Percentiles rank a stretch among this genome's conserved stretches.
These are phyloP conservation scores for Hoplostethus atlanticus DNA, from an alignment of 2,797 vertebrate genomes.

Conservation along the genomic window DNA sequence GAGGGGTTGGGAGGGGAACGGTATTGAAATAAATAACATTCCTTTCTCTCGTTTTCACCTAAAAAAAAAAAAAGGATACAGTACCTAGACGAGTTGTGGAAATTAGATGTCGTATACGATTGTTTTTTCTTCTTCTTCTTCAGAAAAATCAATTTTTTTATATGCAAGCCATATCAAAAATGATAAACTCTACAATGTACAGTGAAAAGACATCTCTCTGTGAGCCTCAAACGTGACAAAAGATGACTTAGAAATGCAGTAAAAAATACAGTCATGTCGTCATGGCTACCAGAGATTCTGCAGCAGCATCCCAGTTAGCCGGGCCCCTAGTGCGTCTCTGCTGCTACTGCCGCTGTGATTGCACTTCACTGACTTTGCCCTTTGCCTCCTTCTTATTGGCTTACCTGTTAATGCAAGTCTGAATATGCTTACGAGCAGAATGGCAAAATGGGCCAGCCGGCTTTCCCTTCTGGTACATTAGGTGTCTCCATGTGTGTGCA, in stretches of 20 bases:
- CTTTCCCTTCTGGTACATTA: slow-evolving; percentile 36
- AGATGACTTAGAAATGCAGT: slow-evolving; percentile 21
- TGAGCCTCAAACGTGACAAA: slow-evolving; percentile 31
- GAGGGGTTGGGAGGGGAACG: slow-evolving; percentile 2
- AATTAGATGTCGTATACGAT: slow-evolving; percentile 27
- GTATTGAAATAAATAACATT: slow-evolving; percentile 21
- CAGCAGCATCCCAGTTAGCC: slow-evolving; percentile 34
- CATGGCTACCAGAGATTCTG: slow-evolving; percentile 37
- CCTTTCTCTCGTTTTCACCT: slow-evolving; percentile 27
- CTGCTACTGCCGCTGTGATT: slow-evolving; percentile 3
- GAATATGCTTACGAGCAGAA: slow-evolving; percentile 48
- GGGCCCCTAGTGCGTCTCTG: slow-evolving; percentile 49
- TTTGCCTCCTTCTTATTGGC: not conserved
- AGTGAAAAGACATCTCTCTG: slow-evolving; percentile 3
- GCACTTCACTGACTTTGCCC: slow-evolving; percentile 31
- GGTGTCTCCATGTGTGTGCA: slow-evolving; percentile 19
- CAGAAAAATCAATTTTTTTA: too few relatives aligned
- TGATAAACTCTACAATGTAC: not conserved
- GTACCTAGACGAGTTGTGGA: not conserved
- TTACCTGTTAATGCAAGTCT: slow-evolving; percentile 47
- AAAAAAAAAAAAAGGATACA: not conserved
- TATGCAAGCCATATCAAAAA: not conserved
- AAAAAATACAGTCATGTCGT: not conserved
- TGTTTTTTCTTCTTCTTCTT: not conserved
- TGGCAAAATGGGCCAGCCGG: slow-evolving; percentile 38